phyloP scores from a whole-genome alignment of 2,888 invertebrate genomes.

The Heliconius sara region DNA sequence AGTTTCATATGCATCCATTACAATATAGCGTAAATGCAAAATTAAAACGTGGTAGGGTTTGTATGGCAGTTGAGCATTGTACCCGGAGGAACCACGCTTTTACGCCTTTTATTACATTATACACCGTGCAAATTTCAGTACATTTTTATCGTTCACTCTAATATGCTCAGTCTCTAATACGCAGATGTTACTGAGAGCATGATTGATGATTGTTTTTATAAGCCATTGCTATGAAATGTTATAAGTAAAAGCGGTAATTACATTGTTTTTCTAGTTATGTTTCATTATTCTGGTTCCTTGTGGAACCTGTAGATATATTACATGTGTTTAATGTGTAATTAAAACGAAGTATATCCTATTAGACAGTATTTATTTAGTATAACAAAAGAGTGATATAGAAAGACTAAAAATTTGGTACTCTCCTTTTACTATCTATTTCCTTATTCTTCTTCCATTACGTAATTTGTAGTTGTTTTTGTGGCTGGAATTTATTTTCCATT shows the following conservation, averaged over 20 bases:
- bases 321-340: not conserved
- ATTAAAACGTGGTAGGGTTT: slow-evolving; percentile 38
- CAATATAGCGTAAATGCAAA: slow-evolving; percentile 31
- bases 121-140: slow-evolving; percentile 29
- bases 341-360: not conserved
- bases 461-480: not conserved
- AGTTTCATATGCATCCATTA: slow-evolving; percentile 31
- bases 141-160: slow-evolving; percentile 28
- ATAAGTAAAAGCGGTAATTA: slow-evolving; percentile 23
- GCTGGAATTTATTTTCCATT: not conserved
- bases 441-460: not conserved
- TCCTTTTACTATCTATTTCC: not conserved
- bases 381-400: not conserved
- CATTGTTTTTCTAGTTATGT: slow-evolving; percentile 2
- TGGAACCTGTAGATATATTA: not conserved
- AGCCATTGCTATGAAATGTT: slow-evolving; percentile 14
- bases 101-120: slow-evolving; percentile 32
- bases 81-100: slow-evolving; percentile 34
- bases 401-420: not conserved
- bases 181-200: slow-evolving; percentile 27
- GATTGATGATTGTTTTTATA: slow-evolving; percentile 31
- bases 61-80: slow-evolving; percentile 28
- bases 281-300: not conserved
- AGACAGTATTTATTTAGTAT: too few species aligned
- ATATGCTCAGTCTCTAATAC: slow-evolving; percentile 28